Evolutionary conservation across 2,888 invertebrate genomes (phyloP).

Genomic region (Cybosia mesomella): DNA sequence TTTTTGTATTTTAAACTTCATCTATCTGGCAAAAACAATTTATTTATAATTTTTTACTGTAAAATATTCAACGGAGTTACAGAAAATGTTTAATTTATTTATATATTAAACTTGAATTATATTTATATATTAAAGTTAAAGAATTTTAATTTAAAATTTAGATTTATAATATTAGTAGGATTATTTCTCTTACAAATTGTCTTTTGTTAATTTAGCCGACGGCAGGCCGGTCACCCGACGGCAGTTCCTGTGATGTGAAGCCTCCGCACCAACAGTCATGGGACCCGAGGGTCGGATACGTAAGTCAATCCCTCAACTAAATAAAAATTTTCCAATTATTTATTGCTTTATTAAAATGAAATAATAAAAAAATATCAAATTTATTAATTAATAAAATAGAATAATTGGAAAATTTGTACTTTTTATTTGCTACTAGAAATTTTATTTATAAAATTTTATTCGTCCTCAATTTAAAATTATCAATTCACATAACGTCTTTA

Average conservation of each 20-base stretch:
- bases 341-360: constrained; percentile 14
- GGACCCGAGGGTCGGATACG: constrained; percentile 84
- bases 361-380: not conserved
- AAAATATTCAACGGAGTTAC: not conserved
- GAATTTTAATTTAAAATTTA: not conserved
- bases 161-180: not conserved
- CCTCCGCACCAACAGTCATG: constrained; percentile 83
- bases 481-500: not conserved
- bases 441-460: not conserved
- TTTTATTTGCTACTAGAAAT: constrained; percentile 2
- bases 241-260: constrained; percentile 81
- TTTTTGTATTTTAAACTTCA: not conserved
- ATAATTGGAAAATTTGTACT: constrained; percentile 28
- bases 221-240: constrained; percentile 81
- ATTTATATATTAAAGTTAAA: no score
- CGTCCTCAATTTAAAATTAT: not conserved
- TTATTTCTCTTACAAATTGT: not conserved
- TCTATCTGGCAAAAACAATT: not conserved
- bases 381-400: constrained; percentile 13
- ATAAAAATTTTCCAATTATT: constrained; percentile 42
- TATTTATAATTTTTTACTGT: not conserved
- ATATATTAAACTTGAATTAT: not conserved
- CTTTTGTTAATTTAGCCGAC: constrained; percentile 68
- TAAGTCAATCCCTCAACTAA: constrained; percentile 60
- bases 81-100: no score